These are phyloP conservation scores for Dysmachus trigonus DNA, from an alignment of 2,888 invertebrate genomes.

Conservation along the genomic window DNA sequence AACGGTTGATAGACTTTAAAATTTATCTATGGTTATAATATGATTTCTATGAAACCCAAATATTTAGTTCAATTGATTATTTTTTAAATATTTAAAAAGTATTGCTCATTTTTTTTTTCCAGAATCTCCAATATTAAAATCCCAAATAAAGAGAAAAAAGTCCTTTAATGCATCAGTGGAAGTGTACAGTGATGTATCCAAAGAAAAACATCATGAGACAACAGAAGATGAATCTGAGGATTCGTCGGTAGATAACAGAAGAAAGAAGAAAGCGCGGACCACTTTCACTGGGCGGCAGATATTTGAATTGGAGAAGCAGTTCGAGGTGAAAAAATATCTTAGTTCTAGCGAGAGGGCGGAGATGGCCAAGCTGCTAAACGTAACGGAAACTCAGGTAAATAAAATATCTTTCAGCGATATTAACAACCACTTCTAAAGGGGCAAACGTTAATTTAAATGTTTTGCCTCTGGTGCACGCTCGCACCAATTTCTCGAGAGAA, in stretches of 20 bases:
- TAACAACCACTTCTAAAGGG: not conserved
- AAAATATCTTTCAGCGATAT: not conserved
- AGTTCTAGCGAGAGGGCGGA: constrained; percentile 94
- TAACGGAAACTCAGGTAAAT: constrained; percentile 95
- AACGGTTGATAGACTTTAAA: no score
- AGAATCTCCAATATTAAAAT: constrained; percentile 40
- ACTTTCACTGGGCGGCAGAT: constrained; percentile 96
- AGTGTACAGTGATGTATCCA: constrained; percentile 14
- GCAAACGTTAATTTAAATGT: constrained; percentile 1
- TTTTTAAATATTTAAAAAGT: not conserved
- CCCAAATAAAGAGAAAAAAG: constrained; percentile 47
- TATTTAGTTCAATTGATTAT: no score
- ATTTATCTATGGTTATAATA: no score
- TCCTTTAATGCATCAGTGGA: constrained; percentile 36
- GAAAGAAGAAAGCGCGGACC: constrained; percentile 89
- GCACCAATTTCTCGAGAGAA: not conserved
- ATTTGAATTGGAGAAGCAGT: constrained; percentile 95
- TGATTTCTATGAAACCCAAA: no score
- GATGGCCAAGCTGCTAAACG: constrained; percentile 92
- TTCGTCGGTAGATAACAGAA: constrained; percentile 68
- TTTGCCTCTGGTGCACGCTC: not conserved
- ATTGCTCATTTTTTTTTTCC: not conserved
- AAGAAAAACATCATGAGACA: constrained; percentile 54
- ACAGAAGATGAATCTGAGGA: constrained; percentile 65
- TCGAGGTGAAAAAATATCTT: constrained; percentile 94